Conservation (phyloP, 2,113 vertebrate species). For the Lethenteron camtschaticum region DNA sequence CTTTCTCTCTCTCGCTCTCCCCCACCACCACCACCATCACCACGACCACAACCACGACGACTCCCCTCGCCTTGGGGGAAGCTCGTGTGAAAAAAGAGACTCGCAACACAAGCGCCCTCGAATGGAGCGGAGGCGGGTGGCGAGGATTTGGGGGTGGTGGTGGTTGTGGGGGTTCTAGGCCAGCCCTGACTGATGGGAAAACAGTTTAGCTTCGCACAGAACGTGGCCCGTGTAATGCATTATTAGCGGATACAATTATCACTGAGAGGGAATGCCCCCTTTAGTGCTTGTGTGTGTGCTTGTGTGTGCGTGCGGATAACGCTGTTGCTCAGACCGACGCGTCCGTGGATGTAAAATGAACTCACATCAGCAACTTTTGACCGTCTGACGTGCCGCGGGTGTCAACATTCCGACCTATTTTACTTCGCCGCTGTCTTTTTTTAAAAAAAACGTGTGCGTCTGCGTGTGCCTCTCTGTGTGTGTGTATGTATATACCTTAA, state of each 20-base stretch:
- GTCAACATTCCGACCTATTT: neutral
- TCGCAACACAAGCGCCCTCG: too few species aligned
- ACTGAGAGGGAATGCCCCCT: neutral
- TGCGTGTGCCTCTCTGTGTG: neutral
- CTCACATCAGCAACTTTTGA: neutral
- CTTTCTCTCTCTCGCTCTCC: too few species aligned
- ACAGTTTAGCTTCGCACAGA: slow-evolving; percentile 6
- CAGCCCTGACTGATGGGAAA: slow-evolving; percentile 1
- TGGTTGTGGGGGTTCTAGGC: neutral
- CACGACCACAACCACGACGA: too few species aligned
- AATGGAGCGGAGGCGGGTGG: too few species aligned
- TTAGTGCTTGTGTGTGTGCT: neutral
- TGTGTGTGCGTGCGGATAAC: neutral
- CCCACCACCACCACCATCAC: too few species aligned
- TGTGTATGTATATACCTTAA: neutral
- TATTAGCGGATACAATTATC: slow-evolving; percentile 6
- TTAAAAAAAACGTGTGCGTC: neutral
- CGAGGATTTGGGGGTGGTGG: too few species aligned
- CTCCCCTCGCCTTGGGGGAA: too few species aligned
- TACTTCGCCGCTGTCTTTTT: too few species aligned
- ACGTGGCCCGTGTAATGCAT: slow-evolving; percentile 6
- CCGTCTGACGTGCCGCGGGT: neutral
- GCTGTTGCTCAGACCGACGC: neutral
- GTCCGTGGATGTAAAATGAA: neutral
- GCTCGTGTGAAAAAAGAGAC: too few species aligned